Conservation (phyloP, 1,140 invertebrate species). For the Phortica variegata region DNA sequence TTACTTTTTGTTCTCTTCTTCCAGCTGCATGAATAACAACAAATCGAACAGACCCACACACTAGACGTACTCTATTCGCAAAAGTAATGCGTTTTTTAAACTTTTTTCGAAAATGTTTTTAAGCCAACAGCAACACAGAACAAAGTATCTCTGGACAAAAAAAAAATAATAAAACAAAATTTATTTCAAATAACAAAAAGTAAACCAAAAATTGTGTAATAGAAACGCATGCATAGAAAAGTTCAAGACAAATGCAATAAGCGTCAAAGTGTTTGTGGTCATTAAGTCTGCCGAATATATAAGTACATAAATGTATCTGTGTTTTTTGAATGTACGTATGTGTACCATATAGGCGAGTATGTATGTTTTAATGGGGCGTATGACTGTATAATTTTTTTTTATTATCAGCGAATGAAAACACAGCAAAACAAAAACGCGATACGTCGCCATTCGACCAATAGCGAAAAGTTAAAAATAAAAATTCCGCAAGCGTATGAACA, state of each 20-base stretch:
- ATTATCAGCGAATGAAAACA: too few species aligned
- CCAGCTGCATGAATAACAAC: conserved; percentile 57
- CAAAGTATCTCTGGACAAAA: too few species aligned
- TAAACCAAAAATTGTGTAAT: too few species aligned
- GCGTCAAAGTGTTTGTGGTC: too few species aligned
- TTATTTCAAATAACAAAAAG: conserved; percentile 13
- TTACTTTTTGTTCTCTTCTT: conserved; percentile 41
- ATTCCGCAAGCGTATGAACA: conserved; percentile 20
- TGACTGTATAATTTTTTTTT: too few species aligned
- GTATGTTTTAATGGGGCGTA: too few species aligned
- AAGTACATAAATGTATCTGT: conserved; percentile 27
- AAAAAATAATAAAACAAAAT: conserved; percentile 14
- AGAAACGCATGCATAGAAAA: conserved; percentile 32
- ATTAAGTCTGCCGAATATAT: conserved; percentile 11
- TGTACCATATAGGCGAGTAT: conserved; percentile 14
- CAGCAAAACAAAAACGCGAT: conserved; percentile 8
- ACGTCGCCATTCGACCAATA: too few species aligned
- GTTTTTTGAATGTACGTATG: conserved; percentile 40
- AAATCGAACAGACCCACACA: conserved; percentile 43
- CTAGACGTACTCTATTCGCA: conserved; percentile 49
- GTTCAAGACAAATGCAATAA: conserved; percentile 6
- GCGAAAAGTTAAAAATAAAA: not conserved
- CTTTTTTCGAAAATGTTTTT: conserved; percentile 55
- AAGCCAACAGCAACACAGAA: too few species aligned
- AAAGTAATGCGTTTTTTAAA: conserved; percentile 53